Conservation (phyloP, 2,888 invertebrate genomes). For the Limnephilus lunatus region DNA sequence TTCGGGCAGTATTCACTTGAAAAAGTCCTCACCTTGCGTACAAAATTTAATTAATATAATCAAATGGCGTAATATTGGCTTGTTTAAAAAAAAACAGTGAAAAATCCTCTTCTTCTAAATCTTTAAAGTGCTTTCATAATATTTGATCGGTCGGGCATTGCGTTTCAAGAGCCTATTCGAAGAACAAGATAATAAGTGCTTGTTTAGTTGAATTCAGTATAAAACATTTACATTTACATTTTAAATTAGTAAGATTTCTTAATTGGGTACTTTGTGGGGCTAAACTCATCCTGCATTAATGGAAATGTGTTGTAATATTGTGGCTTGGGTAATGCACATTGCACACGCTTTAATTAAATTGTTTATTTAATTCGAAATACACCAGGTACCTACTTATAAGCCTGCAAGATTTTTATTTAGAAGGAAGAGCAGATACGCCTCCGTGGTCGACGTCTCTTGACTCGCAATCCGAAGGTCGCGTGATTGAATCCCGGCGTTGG, state of each 20-base stretch:
- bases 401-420: too few relatives aligned
- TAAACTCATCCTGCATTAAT: neutral
- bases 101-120: neutral
- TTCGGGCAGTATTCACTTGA: too few relatives aligned
- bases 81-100: neutral
- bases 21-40: neutral
- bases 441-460: too few relatives aligned
- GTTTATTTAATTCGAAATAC: neutral
- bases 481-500: too few relatives aligned
- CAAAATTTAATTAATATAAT: neutral
- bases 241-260: neutral
- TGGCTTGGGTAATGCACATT: neutral
- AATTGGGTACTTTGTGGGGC: neutral
- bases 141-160: neutral
- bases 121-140: neutral
- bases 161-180: neutral
- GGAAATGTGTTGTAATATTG: neutral
- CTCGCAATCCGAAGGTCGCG: too few relatives aligned
- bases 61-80: neutral
- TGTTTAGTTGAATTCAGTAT: neutral
- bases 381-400: too few relatives aligned
- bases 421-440: too few relatives aligned
- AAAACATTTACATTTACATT: slow-evolving; percentile 2
- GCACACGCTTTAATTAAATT: neutral
- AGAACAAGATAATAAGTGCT: neutral